Percentiles rank a stretch among this genome's conserved stretches.
Evolutionary conservation across 2,888 invertebrate species (phyloP).

Genomic region (Orchestes rusci): DNA sequence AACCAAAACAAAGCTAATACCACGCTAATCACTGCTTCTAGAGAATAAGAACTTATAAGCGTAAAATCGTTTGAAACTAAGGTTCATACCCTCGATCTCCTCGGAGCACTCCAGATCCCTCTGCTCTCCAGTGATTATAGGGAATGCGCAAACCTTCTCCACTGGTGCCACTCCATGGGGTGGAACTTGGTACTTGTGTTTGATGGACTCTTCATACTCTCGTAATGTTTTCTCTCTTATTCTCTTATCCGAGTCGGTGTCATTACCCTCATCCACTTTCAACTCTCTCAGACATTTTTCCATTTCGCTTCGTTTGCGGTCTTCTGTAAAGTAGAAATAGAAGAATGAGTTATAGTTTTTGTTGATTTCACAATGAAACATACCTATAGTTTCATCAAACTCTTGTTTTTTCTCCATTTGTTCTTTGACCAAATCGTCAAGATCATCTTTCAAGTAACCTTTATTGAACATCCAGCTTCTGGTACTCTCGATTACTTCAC

Average conservation of each 20-base stretch:
- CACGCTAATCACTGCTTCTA: no score
- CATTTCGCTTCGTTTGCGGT: conserved; percentile 33
- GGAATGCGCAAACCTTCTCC: conserved; percentile 37
- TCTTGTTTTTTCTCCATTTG: conserved; percentile 36
- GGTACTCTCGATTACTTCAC: conserved; percentile 58
- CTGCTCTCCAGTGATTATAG: conserved; percentile 35
- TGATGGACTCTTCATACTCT: conserved; percentile 38
- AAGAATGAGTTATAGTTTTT: no score
- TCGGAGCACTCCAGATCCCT: conserved; percentile 34
- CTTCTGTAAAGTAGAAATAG: conserved; percentile 17
- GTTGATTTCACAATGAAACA: background rate
- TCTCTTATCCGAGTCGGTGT: conserved; percentile 29
- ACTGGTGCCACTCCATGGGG: conserved; percentile 39
- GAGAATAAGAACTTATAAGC: no score
- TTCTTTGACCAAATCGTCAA: conserved; percentile 41
- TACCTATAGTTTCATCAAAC: conserved; percentile 30
- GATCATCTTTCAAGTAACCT: conserved; percentile 55
- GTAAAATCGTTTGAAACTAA: no score
- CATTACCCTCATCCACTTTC: conserved; percentile 28
- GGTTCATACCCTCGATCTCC: conserved; percentile 31
- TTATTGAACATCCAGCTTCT: conserved; percentile 60
- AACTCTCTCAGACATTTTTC: conserved; percentile 37
- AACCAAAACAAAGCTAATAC: no score
- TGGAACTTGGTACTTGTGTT: conserved; percentile 33
- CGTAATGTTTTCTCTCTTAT: conserved; percentile 32